Evolutionary conservation across 2,797 vertebrate species (phyloP), one percentile per base, ranked within the genome.

Genomic region (Cirrhinus mrigala): DNA sequence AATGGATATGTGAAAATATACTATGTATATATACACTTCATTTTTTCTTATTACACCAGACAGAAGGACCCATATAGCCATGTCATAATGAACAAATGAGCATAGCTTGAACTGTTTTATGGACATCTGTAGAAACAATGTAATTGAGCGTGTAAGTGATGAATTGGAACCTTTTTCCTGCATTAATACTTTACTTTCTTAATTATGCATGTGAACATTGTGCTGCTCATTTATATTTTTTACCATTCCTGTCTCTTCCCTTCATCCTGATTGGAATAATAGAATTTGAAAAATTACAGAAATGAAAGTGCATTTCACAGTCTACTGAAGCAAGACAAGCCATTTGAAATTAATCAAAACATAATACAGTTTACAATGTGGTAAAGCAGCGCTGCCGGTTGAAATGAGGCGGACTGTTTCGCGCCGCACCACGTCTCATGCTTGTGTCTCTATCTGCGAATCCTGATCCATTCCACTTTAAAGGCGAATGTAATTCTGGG

Each of bases 261-360:
- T 79, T 79, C 87, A 88, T 81, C 75, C 58, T 71, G 87, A 88
- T 90, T 87, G 85, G 93, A 95, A 92, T 94, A 90, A 93, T 92
- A 94, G 93, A 94, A 95, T 95, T 93, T 93, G 92, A 93, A 90
- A 91, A 94, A 93, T 87, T 92, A 93, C 91, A 93, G 94, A 95
- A 94, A 91, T 91, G 91, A 95, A 95, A 95, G 89, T 95, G 94
- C 93, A 95, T 95, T 96, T 96, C 95, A 96, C 94, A 94, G 91
- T 94, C 94, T 94, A 95, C 86, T 95, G 95, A 95, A 95, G 94
- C 95, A 95, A 92, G 91, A 92, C 94, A 93, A 91, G 93, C 93
- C 94, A 95, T 96, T 95, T 94, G 91, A 94, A 95, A 95, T 95
- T 93, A 94, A 95, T 95, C 94, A 94, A 94, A 95, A 95, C 92